A percentile compares a stretch with the other conserved stretches of the same genome.
Conservation (phyloP, 2,888 invertebrate species). For the Protula sp. region DNA sequence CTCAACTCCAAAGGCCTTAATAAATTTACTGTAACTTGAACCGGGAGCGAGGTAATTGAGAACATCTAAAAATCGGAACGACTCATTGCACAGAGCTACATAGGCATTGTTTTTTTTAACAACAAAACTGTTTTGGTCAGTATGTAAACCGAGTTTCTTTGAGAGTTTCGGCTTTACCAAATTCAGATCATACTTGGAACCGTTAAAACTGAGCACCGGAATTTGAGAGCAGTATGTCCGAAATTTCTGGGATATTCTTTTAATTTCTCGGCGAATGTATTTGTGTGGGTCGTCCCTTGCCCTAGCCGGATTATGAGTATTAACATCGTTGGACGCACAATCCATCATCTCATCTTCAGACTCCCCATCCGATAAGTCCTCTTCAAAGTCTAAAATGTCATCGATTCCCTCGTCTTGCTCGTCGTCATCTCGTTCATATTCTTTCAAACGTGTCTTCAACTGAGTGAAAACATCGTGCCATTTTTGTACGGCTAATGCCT, state of each 20-base stretch:
- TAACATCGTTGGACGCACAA: background rate
- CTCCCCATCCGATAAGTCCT: background rate
- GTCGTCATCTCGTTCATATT: background rate
- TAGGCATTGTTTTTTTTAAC: background rate
- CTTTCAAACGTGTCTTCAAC: background rate
- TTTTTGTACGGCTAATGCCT: too few relatives aligned
- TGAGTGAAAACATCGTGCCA: too few relatives aligned
- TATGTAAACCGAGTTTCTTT: background rate
- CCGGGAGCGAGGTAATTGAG: background rate
- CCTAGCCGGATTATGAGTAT: background rate
- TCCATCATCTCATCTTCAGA: background rate
- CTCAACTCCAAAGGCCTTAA: background rate
- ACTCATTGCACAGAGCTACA: background rate
- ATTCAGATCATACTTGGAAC: background rate
- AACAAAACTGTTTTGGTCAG: background rate
- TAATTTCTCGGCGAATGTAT: too few relatives aligned
- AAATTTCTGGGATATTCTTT: too few relatives aligned
- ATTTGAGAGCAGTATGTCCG: background rate
- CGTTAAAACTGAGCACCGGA: background rate
- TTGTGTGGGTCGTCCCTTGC: too few relatives aligned
- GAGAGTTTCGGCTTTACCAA: background rate
- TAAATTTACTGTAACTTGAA: background rate
- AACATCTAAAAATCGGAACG: background rate
- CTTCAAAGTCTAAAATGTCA: background rate
- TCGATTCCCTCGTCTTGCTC: background rate